These are phyloP conservation scores for Rhopilema esculentum DNA, from an alignment of 30 jellyfish, hydroid and myxozoan genomes.

Conservation along the genomic window DNA sequence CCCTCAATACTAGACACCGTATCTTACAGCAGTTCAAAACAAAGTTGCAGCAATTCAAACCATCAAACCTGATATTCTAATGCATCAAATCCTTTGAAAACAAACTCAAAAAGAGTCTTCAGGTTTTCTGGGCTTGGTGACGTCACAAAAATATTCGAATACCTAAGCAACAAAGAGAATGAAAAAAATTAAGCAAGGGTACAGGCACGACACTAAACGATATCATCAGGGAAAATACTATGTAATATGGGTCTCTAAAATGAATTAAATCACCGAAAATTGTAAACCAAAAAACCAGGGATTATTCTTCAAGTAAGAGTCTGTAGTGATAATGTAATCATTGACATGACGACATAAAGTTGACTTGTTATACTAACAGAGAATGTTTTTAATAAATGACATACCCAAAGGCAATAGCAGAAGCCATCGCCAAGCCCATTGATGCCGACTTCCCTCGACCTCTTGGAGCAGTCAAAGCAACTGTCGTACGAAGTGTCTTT, in stretches of 20 bases:
- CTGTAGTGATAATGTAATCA: no score
- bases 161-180: slow-evolving; percentile 30
- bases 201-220: neutral
- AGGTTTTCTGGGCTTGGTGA: slow-evolving; percentile 99
- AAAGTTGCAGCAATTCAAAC: no score
- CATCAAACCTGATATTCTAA: slow-evolving; percentile 98
- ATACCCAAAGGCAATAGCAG: slow-evolving; percentile 98
- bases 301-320: no score
- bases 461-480: slow-evolving; percentile 96
- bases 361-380: neutral
- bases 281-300: no score
- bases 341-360: no score
- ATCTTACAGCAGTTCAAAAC: no score
- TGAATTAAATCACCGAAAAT: no score
- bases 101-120: slow-evolving; percentile 93
- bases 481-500: slow-evolving; percentile 91
- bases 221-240: neutral
- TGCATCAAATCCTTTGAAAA: slow-evolving; percentile 95
- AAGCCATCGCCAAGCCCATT: slow-evolving; percentile 92
- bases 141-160: slow-evolving; percentile 95
- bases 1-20: no score
- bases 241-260: neutral
- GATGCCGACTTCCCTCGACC: slow-evolving; percentile 99
- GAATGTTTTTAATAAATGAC: neutral
- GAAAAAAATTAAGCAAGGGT: neutral